Evolutionary conservation across 1,140 invertebrate genomes (phyloP).

Genomic region (Eufriesea mexicana): DNA sequence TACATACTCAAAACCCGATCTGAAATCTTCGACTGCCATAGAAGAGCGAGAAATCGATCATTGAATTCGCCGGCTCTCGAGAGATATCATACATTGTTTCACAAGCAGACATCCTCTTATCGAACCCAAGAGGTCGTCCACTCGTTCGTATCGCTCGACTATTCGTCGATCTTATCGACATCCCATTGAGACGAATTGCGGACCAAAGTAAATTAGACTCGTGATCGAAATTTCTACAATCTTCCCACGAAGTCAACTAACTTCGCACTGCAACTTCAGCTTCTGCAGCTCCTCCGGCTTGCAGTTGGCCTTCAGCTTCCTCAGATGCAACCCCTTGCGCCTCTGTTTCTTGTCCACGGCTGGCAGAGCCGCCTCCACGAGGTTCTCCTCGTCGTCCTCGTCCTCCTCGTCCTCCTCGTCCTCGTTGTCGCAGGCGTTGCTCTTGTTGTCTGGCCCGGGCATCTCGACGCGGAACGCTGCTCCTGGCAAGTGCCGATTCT

Average conservation of each 20-base stretch:
- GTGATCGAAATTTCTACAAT: not conserved
- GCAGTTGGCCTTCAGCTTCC: constrained; percentile 90
- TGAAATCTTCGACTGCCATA: not conserved
- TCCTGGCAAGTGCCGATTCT: constrained; percentile 58
- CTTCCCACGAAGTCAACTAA: constrained; percentile 66
- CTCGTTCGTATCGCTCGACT: not conserved
- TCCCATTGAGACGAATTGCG: not conserved
- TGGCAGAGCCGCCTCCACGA: constrained; percentile 88
- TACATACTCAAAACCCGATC: not conserved
- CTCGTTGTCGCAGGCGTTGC: constrained; percentile 72
- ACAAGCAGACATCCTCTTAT: not conserved
- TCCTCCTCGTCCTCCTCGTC: constrained; percentile 69
- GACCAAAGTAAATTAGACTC: not conserved
- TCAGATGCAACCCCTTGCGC: constrained; percentile 84
- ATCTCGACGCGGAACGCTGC: constrained; percentile 68
- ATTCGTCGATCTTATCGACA: not conserved
- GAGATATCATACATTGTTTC: not conserved
- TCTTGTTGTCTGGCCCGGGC: constrained; percentile 77
- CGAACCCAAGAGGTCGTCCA: not conserved
- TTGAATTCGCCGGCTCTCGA: not conserved
- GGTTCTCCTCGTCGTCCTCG: constrained; percentile 82
- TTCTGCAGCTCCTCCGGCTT: constrained; percentile 91
- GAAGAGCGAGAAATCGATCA: not conserved
- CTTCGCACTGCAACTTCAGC: constrained; percentile 87
- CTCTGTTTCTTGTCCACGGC: constrained; percentile 85